Conservation (phyloP, 2,888 invertebrate genomes). For the Agrotis clavis region DNA sequence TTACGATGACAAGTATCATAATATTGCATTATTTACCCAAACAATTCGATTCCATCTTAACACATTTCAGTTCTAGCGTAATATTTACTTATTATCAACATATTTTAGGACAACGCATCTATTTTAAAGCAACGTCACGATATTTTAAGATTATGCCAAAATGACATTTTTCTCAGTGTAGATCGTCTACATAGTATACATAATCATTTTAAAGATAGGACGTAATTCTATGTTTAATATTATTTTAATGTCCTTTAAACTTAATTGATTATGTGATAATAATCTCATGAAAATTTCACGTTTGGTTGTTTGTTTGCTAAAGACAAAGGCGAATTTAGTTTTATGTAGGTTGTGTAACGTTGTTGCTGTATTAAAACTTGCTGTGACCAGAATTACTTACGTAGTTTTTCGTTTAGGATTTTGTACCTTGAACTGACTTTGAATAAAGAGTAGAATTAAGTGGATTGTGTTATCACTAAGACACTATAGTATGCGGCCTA, state of each 20-base stretch:
- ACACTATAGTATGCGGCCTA: no score
- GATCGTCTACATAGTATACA: background rate
- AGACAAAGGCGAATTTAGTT: slow-evolving; percentile 58
- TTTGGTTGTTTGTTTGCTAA: slow-evolving; percentile 54
- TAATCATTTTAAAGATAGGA: slow-evolving; percentile 18
- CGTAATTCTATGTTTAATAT: background rate
- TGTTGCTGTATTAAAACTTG: slow-evolving; percentile 15
- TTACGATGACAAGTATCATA: no score
- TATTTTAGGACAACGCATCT: no score
- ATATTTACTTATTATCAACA: no score
- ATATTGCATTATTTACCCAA: no score
- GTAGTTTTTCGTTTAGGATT: background rate
- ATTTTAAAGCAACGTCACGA: no score
- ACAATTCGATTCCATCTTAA: no score
- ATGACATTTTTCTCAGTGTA: no score
- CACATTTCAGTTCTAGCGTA: no score
- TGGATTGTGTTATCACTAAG: background rate
- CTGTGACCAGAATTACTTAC: slow-evolving; percentile 1
- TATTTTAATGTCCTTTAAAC: background rate
- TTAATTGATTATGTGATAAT: slow-evolving; percentile 11
- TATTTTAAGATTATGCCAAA: no score
- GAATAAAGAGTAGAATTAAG: background rate
- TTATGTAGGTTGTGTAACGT: slow-evolving; percentile 26
- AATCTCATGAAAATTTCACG: slow-evolving; percentile 29
- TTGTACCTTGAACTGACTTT: background rate